phyloP scores from a whole-genome alignment of 2,888 invertebrate species.

The Drosophila suboccidentalis region DNA sequence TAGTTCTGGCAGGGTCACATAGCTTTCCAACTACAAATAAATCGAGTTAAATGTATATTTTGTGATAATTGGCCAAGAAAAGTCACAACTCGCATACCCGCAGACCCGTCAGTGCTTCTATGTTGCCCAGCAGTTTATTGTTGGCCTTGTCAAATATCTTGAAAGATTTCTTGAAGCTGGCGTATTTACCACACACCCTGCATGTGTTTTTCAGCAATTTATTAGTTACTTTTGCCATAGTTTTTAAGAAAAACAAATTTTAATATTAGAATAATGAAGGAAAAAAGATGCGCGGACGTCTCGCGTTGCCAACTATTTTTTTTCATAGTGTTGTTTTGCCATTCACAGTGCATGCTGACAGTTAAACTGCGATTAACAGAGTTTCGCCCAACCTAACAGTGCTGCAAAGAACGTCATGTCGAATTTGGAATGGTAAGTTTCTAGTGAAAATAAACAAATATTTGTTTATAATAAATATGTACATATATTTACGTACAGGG shows the following conservation, averaged over 20 bases:
- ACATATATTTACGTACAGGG: slow-evolving; percentile 58
- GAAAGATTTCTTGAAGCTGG: slow-evolving; percentile 68
- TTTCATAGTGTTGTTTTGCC: slow-evolving; percentile 32
- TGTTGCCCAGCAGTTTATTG: slow-evolving; percentile 56
- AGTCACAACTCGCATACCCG: slow-evolving; percentile 36
- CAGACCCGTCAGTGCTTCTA: slow-evolving; percentile 64
- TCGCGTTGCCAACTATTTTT: slow-evolving; percentile 52
- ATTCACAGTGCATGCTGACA: slow-evolving; percentile 36
- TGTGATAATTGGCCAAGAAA: slow-evolving; percentile 7
- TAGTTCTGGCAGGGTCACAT: slow-evolving; percentile 56
- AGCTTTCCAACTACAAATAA: slow-evolving; percentile 52
- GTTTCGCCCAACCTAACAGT: slow-evolving; percentile 2
- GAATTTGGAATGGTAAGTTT: slow-evolving; percentile 66
- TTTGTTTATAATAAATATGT: slow-evolving; percentile 26
- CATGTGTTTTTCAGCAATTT: slow-evolving; percentile 71
- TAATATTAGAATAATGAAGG: slow-evolving; percentile 24
- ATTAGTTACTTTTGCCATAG: slow-evolving; percentile 58
- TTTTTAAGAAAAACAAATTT: slow-evolving; percentile 38
- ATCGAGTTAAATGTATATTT: not conserved
- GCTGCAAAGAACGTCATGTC: slow-evolving; percentile 49
- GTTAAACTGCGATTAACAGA: slow-evolving; percentile 4
- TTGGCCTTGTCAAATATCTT: slow-evolving; percentile 64
- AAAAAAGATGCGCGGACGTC: slow-evolving; percentile 55
- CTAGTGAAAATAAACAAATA: slow-evolving; percentile 45
- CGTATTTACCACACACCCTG: slow-evolving; percentile 70